These are phyloP conservation scores for Drosophila bifasciata DNA, from an alignment of 1,140 invertebrate genomes.

Conservation along the genomic window DNA sequence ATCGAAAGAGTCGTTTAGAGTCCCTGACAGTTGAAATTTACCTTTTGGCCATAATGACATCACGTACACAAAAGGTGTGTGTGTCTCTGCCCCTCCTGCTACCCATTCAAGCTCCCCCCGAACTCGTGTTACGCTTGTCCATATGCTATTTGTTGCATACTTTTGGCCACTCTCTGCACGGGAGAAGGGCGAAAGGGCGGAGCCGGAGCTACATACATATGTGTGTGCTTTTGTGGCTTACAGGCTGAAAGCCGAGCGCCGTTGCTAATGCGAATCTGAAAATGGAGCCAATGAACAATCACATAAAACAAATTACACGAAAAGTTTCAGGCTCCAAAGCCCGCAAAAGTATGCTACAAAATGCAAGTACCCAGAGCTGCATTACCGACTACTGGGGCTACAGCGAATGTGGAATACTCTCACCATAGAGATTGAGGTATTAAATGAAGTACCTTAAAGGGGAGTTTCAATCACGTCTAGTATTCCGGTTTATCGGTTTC, in stretches of 20 bases:
- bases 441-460: too few relatives aligned
- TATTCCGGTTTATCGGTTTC: too few relatives aligned
- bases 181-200: background rate
- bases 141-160: slow-evolving; percentile 75
- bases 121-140: slow-evolving; percentile 43
- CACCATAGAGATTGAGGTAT: too few relatives aligned
- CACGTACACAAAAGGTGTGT: slow-evolving; percentile 80
- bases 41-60: slow-evolving; percentile 81
- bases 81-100: slow-evolving; percentile 6
- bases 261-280: slow-evolving; percentile 74
- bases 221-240: slow-evolving; percentile 62
- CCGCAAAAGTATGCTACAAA: slow-evolving; percentile 75
- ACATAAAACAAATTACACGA: slow-evolving; percentile 81
- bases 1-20: slow-evolving; percentile 75
- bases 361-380: slow-evolving; percentile 61
- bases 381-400: slow-evolving; percentile 11
- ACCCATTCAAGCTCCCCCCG: background rate
- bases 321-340: slow-evolving; percentile 66
- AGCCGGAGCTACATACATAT: background rate
- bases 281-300: slow-evolving; percentile 79
- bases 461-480: background rate
- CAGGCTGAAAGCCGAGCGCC: slow-evolving; percentile 52
- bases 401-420: slow-evolving; percentile 13
- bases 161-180: slow-evolving; percentile 19
- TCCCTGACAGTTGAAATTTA: slow-evolving; percentile 78